A percentile compares a stretch with the other conserved stretches of the same genome.
phyloP scores from a whole-genome alignment of 1,140 invertebrate genomes.

The Drosophila triauraria region DNA sequence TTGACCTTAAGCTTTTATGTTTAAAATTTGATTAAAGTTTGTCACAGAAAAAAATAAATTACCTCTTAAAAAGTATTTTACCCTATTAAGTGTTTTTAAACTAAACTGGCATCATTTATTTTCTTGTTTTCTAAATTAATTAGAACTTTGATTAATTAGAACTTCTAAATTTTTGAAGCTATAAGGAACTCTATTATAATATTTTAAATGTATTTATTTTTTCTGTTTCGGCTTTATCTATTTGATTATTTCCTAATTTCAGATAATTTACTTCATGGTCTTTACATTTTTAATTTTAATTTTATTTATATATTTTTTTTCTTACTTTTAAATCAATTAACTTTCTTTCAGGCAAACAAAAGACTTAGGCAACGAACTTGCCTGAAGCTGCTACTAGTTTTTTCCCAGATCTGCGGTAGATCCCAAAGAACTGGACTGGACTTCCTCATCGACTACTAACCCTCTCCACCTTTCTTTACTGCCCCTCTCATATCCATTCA shows the following conservation, averaged over 20 bases:
- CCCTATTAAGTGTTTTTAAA: no score
- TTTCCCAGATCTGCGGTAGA: conserved; percentile 9
- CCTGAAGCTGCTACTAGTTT: background rate
- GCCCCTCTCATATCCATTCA: conserved; percentile 14
- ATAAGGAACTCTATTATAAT: background rate
- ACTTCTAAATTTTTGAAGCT: background rate
- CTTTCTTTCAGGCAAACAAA: conserved; percentile 32
- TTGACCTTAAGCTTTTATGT: conserved; percentile 4
- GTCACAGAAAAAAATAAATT: background rate
- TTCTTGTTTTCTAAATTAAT: no score
- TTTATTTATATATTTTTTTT: background rate
- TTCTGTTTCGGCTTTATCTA: background rate
- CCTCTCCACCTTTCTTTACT: background rate
- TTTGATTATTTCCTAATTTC: background rate
- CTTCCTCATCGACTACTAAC: conserved; percentile 14
- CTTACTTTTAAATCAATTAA: background rate
- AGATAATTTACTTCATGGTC: rapidly evolving
- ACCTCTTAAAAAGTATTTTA: no score
- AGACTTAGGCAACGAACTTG: conserved; percentile 78
- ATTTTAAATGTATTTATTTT: background rate
- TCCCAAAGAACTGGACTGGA: conserved; percentile 5
- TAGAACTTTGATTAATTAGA: background rate
- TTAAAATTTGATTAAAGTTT: background rate
- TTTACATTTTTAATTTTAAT: background rate
- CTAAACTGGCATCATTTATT: no score